phyloP scores from a whole-genome alignment of 2,113 vertebrate genomes.

The Aspiorhynchus laticeps region DNA sequence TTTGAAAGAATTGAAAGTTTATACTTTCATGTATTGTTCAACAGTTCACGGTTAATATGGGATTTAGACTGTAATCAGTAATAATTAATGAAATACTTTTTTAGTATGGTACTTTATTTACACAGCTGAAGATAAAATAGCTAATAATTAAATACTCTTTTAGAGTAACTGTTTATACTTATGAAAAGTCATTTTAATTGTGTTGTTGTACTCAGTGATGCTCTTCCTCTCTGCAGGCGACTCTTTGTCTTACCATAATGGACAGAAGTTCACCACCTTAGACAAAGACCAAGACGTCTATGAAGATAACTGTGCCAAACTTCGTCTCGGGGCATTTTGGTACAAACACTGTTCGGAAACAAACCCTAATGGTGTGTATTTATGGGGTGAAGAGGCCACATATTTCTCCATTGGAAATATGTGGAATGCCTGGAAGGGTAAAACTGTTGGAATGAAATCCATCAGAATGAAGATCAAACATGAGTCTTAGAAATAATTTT shows the following conservation, averaged over 20 bases:
- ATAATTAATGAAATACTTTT: too few species aligned
- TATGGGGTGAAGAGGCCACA: neutral
- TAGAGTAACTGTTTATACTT: too few species aligned
- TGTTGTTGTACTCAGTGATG: neutral
- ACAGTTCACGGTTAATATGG: too few species aligned
- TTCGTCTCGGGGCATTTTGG: neutral
- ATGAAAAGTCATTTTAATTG: too few species aligned
- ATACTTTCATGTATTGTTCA: too few species aligned
- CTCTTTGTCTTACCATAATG: neutral
- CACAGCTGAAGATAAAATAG: too few species aligned
- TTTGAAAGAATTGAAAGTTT: too few species aligned
- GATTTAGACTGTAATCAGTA: too few species aligned
- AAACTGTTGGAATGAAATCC: rapidly evolving
- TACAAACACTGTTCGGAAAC: rapidly evolving
- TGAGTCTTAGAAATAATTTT: neutral
- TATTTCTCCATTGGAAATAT: rapidly evolving
- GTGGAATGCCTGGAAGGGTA: neutral
- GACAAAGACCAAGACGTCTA: neutral
- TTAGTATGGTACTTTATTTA: too few species aligned
- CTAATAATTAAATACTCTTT: too few species aligned
- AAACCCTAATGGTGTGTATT: neutral
- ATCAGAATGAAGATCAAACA: neutral
- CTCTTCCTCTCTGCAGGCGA: neutral
- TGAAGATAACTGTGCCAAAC: neutral
- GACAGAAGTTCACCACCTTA: neutral